These are phyloP conservation scores for Malacosoma neustria DNA, from an alignment of 2,888 invertebrate species.

Conservation along the genomic window DNA sequence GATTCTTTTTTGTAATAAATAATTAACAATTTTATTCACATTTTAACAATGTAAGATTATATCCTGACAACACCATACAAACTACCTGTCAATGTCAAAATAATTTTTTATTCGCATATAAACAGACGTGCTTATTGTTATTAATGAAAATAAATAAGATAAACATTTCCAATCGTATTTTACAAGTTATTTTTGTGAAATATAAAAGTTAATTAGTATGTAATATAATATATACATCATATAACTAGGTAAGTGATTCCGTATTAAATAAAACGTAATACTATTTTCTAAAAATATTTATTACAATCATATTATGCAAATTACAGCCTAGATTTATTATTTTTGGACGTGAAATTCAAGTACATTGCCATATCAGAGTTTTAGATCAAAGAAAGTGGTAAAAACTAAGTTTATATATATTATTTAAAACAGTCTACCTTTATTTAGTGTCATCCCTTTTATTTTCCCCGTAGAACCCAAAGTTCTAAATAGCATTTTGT, in stretches of 20 bases:
- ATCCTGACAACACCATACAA: not conserved
- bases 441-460: too few relatives aligned
- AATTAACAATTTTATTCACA: not conserved
- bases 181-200: constrained; percentile 7
- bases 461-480: too few relatives aligned
- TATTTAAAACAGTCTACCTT: too few relatives aligned
- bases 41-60: not conserved
- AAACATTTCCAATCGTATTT: constrained; percentile 3
- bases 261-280: too few relatives aligned
- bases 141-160: not conserved
- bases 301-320: not conserved
- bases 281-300: too few relatives aligned
- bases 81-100: not conserved
- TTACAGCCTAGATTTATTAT: not conserved
- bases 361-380: not conserved
- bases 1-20: too few relatives aligned
- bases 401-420: too few relatives aligned
- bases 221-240: constrained; percentile 4
- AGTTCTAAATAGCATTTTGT: too few relatives aligned
- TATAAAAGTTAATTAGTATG: constrained; percentile 1
- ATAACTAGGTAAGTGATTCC: constrained; percentile 1
- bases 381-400: not conserved
- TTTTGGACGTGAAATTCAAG: not conserved
- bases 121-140: not conserved
- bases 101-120: not conserved